These are phyloP conservation scores for Tromatobia lineatoria DNA, from an alignment of 2,888 invertebrate species.

Conservation along the genomic window DNA sequence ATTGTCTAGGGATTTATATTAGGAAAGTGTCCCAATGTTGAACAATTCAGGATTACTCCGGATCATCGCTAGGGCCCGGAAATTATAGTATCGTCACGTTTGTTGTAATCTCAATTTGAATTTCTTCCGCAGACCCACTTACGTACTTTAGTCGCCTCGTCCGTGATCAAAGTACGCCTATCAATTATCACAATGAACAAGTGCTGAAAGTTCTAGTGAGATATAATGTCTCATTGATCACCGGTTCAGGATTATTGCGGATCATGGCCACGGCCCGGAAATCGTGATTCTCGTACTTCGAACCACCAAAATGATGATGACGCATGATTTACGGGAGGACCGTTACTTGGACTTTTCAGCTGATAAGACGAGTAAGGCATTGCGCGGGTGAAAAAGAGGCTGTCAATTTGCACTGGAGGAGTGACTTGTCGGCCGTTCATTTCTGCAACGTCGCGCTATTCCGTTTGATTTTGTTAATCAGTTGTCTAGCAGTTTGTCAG, in stretches of 20 bases:
- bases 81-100: too few species aligned
- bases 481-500: not conserved
- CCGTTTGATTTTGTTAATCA: not conserved
- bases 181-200: conserved; percentile 6
- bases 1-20: too few species aligned
- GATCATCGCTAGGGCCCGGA: too few species aligned
- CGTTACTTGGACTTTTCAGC: conserved; percentile 46
- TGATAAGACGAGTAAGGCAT: conserved; percentile 44
- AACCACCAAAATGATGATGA: conserved; percentile 51
- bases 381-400: conserved; percentile 14
- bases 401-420: conserved; percentile 35
- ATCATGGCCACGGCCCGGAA: conserved; percentile 39
- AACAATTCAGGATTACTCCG: too few species aligned
- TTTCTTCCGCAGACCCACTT: not conserved
- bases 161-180: not conserved
- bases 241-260: conserved; percentile 21
- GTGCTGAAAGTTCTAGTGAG: conserved; percentile 4
- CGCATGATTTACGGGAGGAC: conserved; percentile 53
- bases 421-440: conserved; percentile 4
- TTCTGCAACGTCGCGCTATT: not conserved
- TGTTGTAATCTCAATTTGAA: conserved; percentile 3
- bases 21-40: too few species aligned
- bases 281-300: conserved; percentile 28
- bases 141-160: not conserved
- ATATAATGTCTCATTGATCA: not conserved